Evolutionary conservation across 2,113 vertebrate species (phyloP).

Genomic region (Natator depressus): DNA sequence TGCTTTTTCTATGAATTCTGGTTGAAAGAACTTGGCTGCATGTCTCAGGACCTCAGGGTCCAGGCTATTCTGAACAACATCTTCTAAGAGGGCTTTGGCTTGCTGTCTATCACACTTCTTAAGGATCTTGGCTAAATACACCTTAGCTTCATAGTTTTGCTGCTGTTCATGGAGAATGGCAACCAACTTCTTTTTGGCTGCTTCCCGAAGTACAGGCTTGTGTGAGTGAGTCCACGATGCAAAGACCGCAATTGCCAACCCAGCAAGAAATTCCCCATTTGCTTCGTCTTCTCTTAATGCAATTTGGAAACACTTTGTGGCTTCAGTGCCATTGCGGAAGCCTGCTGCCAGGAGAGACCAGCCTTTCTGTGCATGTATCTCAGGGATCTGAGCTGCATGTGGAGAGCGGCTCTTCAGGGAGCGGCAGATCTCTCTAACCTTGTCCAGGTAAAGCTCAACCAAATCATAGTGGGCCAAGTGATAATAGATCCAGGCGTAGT

Average conservation of each 20-base stretch:
- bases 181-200: background rate
- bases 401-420: conserved; percentile 40
- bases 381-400: conserved; percentile 32
- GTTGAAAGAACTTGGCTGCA: accelerated
- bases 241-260: background rate
- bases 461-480: background rate
- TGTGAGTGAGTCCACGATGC: background rate
- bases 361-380: conserved; percentile 57
- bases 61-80: background rate
- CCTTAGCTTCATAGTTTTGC: background rate
- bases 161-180: background rate
- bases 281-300: conserved; percentile 18
- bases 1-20: accelerated
- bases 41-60: background rate
- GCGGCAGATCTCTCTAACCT: conserved; percentile 37
- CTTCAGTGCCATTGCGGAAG: background rate
- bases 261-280: conserved; percentile 22
- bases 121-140: background rate
- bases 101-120: accelerated
- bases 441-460: conserved; percentile 33
- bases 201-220: accelerated
- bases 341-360: conserved; percentile 53
- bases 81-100: accelerated
- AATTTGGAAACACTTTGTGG: conserved; percentile 47
- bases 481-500: conserved; percentile 57